Evolutionary conservation across 2,113 vertebrate species (phyloP).

Genomic region (Melozone crissalis): DNA sequence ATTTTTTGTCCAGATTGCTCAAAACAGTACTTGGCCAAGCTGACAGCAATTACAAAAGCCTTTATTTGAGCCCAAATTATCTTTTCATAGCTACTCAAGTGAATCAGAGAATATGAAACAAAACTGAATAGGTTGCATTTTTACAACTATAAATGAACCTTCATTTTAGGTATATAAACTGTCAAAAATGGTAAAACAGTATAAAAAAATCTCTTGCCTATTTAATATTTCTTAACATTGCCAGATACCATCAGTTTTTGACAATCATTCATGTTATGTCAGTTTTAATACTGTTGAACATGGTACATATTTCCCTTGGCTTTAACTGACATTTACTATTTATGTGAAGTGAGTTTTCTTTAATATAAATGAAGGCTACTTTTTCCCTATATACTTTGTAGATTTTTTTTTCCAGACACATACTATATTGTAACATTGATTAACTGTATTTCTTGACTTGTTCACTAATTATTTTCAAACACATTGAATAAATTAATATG

Average conservation of each 20-base stretch:
- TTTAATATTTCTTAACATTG: conserved; percentile 31
- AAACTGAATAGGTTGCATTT: conserved; percentile 31
- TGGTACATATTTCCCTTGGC: conserved; percentile 9
- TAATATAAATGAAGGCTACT: background rate
- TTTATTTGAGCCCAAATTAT: conserved; percentile 35
- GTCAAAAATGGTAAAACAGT: conserved; percentile 23
- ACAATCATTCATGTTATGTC: conserved; percentile 38
- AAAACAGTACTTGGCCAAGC: conserved; percentile 17
- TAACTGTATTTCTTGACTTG: background rate
- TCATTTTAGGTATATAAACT: conserved; percentile 25
- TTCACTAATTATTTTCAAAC: background rate
- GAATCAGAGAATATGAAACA: conserved; percentile 20
- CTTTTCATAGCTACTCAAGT: conserved; percentile 32
- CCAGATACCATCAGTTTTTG: conserved; percentile 32
- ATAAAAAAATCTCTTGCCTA: conserved; percentile 13
- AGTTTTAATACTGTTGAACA: conserved; percentile 40
- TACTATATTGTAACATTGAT: background rate
- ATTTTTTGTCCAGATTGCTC: background rate
- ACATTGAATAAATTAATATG: background rate
- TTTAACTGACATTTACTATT: conserved; percentile 9
- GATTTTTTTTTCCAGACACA: background rate
- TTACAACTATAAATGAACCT: conserved; percentile 27
- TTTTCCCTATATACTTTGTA: background rate
- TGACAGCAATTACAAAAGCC: conserved; percentile 47
- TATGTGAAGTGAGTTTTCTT: background rate